Evolutionary conservation across 1,140 invertebrate genomes (phyloP), one percentile per base, ranked within the genome.

Genomic region (Drosophila nebulosa): DNA sequence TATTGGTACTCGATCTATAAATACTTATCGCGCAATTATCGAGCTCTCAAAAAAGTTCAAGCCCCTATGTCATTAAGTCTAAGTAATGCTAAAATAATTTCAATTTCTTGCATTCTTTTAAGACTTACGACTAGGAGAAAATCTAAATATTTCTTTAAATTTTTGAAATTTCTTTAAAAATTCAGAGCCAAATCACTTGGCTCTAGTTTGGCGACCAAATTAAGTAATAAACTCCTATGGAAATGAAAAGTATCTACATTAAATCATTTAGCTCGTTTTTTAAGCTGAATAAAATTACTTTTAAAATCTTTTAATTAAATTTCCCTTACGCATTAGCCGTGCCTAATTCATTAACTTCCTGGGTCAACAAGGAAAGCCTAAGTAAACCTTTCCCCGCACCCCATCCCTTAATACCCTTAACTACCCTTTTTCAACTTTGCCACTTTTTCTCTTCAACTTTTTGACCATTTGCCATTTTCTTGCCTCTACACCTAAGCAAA

Each of bases 401-500:
- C 5, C 36, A 10, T 35, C n/a, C n/a, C 4, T 16, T 27, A 26
- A 27, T 22, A 12, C 2, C 24, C 24, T 12, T 32, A 51, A 35
- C 1, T 32, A 39, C 30, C 16, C 32, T 46, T 46, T 46, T 46
- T 46, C 7, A 46, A 46, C 16, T 46, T 46, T 46, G 18, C 16
- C 16, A 42, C 16, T 3, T 18, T 16, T 42, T 42, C 35, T 18
- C 35, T 32, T 27, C 35, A 57, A 56, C 50, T 51, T 50, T 51
- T 81, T 62, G 14, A 60, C 16, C 78, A 69, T 51, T 10, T 14
- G 22, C 70, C 39, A 21, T 59, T 46, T 69, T 46, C 7, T 66
- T 81, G 67, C 26, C 52, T 73, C 74, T 51, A 22, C 60, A 75
- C 63, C 79, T 60, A 59, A 66, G 24, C 61, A 42, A 63, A 64